Conservation (phyloP, 2,113 vertebrate species). For the Gymnorhina tibicen region DNA sequence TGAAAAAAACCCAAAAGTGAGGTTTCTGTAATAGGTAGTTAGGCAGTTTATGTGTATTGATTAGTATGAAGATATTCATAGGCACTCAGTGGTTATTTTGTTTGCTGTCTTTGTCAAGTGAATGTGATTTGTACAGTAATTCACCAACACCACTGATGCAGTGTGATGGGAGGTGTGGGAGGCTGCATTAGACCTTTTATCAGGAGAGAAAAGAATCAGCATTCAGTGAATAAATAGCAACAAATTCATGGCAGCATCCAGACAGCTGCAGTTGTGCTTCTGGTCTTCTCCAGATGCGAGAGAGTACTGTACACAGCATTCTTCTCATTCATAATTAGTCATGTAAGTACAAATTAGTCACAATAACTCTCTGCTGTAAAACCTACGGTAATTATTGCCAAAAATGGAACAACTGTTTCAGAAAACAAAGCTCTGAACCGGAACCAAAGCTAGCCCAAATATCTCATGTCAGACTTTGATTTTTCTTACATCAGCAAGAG, state of each 20-base stretch:
- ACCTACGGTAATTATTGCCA: neutral
- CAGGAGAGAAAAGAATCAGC: neutral
- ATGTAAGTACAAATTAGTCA: neutral
- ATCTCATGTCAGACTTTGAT: neutral
- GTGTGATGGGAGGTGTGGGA: slow-evolving; percentile 33
- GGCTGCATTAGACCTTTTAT: neutral
- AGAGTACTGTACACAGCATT: neutral
- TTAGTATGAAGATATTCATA: neutral
- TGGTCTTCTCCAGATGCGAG: slow-evolving; percentile 11
- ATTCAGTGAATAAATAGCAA: slow-evolving; percentile 11
- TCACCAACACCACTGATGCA: slow-evolving; percentile 7
- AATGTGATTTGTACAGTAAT: slow-evolving; percentile 46
- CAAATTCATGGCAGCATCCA: neutral
- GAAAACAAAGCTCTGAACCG: neutral
- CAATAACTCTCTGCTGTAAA: neutral
- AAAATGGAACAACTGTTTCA: neutral
- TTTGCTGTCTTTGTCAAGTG: slow-evolving; percentile 12
- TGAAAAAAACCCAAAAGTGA: neutral
- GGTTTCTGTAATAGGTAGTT: neutral
- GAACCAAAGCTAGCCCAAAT: neutral
- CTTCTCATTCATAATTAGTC: neutral
- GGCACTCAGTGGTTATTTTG: neutral
- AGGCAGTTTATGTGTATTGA: neutral
- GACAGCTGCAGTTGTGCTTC: slow-evolving; percentile 18
- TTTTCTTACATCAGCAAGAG: neutral